Conservation (phyloP, 2,113 vertebrate genomes). For the Plotosus lineatus region DNA sequence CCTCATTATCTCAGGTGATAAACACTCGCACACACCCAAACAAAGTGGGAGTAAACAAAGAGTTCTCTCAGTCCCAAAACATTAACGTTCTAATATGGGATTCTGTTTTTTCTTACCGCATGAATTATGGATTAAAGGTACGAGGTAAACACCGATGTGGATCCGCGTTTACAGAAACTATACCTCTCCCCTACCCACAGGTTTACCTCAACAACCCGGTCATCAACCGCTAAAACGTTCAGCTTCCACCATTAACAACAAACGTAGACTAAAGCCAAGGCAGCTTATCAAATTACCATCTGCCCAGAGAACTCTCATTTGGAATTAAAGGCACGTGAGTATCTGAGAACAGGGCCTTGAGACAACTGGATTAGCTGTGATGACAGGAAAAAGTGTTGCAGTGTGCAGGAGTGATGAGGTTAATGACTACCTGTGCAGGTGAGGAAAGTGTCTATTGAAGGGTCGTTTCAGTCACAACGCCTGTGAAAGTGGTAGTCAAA, state of each 20-base stretch:
- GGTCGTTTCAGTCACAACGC: constrained; percentile 70
- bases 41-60: background rate
- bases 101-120: background rate
- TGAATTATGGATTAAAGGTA: background rate
- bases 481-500: constrained; percentile 61
- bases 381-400: constrained; percentile 59
- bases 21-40: constrained; percentile 12
- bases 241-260: constrained; percentile 16
- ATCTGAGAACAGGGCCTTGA: constrained; percentile 59
- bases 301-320: constrained; percentile 53
- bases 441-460: constrained; percentile 65
- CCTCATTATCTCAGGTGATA: constrained; percentile 11
- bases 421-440: constrained; percentile 69
- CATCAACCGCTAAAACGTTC: constrained; percentile 12
- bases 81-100: background rate
- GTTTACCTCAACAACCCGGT: constrained; percentile 17
- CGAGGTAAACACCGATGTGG: background rate
- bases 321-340: constrained; percentile 57
- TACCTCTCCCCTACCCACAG: background rate
- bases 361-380: constrained; percentile 55
- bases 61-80: background rate
- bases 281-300: constrained; percentile 54
- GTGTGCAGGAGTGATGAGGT: constrained; percentile 62
- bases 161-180: too few species aligned
- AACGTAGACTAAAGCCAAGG: constrained; percentile 8